These are phyloP conservation scores for Gadopsis bispinosus DNA, from an alignment of 2,797 vertebrate genomes.

Conservation along the genomic window DNA sequence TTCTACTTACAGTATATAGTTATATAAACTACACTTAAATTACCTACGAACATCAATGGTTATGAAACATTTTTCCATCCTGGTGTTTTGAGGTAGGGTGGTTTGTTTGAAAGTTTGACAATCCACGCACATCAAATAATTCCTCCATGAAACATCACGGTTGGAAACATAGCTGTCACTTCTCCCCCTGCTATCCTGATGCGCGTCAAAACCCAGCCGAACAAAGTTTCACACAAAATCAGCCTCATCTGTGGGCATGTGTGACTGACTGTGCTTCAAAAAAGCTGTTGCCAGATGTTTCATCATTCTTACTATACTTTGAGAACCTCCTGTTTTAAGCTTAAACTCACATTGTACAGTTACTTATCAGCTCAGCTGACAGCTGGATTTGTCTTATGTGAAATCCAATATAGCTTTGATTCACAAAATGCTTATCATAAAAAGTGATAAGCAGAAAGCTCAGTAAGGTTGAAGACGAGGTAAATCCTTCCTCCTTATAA, in stretches of 20 bases:
- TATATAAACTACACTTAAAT: neutral
- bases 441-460: constrained; percentile 33
- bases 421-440: constrained; percentile 41
- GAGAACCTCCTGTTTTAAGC: constrained; percentile 32
- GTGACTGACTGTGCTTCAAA: constrained; percentile 14
- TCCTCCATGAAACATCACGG: constrained; percentile 31
- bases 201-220: constrained; percentile 24
- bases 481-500: constrained; percentile 18
- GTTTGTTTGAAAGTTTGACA: constrained; percentile 29
- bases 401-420: constrained; percentile 45
- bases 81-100: too few species aligned
- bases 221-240: constrained; percentile 44
- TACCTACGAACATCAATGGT: too few species aligned
- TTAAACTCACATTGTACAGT: constrained; percentile 42
- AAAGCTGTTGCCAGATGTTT: constrained; percentile 53
- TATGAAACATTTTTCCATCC: too few species aligned
- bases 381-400: constrained; percentile 45
- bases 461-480: constrained; percentile 19
- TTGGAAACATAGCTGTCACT: constrained; percentile 34
- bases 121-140: constrained; percentile 30
- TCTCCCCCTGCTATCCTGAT: constrained; percentile 25
- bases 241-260: constrained; percentile 33
- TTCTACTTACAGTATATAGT: neutral
- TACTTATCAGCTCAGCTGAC: constrained; percentile 48
- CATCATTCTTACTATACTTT: constrained; percentile 42